Percentiles rank a stretch among this genome's conserved stretches.
Evolutionary conservation across 1,140 invertebrate genomes (phyloP).

Genomic region (Drosophila auraria): DNA sequence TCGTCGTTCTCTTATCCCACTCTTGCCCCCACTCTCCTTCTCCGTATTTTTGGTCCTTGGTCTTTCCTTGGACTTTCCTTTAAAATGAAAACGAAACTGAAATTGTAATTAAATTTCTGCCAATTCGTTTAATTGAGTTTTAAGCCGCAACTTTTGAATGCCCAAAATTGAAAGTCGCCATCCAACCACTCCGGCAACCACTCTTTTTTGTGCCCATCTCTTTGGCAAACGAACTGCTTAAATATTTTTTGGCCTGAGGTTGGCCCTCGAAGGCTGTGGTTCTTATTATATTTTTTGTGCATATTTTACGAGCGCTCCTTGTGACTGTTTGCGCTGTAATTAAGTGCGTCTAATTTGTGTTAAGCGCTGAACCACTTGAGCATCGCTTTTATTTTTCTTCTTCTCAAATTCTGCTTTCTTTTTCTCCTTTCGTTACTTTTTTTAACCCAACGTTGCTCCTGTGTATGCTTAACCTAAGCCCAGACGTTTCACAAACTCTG

Average conservation of each 20-base stretch:
- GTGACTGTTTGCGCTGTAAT: slow-evolving; percentile 78
- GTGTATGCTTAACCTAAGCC: slow-evolving; percentile 50
- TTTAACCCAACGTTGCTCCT: slow-evolving; percentile 18
- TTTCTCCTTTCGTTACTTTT: slow-evolving; percentile 1
- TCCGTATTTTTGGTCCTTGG: slow-evolving; percentile 12
- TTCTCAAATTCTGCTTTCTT: slow-evolving; percentile 17
- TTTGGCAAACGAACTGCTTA: slow-evolving; percentile 32
- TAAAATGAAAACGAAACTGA: slow-evolving; percentile 44
- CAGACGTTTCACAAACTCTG: slow-evolving; percentile 32
- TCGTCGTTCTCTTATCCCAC: background rate
- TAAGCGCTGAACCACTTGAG: slow-evolving; percentile 77
- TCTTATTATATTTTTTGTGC: slow-evolving; percentile 43
- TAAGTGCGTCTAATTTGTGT: slow-evolving; percentile 84
- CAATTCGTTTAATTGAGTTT: slow-evolving; percentile 82
- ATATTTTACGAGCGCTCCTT: slow-evolving; percentile 60
- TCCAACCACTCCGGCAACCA: background rate
- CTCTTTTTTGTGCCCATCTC: background rate
- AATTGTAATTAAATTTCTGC: slow-evolving; percentile 79
- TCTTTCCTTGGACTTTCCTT: slow-evolving; percentile 22
- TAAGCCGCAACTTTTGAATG: slow-evolving; percentile 70
- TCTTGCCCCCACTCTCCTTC: background rate
- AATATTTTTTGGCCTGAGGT: slow-evolving; percentile 51
- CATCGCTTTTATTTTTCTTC: slow-evolving; percentile 38
- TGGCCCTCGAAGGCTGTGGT: slow-evolving; percentile 12
- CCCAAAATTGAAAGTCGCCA: slow-evolving; percentile 61